Conservation (phyloP, 2,888 invertebrate genomes). For the Alitta virens region DNA sequence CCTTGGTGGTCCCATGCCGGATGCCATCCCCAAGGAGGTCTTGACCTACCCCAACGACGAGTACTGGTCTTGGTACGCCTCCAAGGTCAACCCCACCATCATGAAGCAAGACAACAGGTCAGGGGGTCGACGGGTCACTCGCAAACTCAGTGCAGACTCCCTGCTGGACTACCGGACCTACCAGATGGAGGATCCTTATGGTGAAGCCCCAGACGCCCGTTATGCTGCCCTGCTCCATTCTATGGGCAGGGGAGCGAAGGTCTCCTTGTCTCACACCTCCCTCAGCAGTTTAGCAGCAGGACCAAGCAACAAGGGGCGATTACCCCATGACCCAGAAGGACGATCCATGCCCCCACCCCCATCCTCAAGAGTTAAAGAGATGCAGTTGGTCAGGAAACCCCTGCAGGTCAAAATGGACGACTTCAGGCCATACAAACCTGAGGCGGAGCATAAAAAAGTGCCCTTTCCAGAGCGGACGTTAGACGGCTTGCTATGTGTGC, state of each 20-base stretch:
- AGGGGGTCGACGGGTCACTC: conserved; percentile 20
- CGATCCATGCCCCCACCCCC: conserved; percentile 11
- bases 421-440: conserved; percentile 45
- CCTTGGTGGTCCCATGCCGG: no score
- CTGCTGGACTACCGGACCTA: conserved; percentile 43
- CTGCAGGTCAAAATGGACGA: conserved; percentile 53
- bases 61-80: conserved; percentile 27
- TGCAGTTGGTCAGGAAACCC: conserved; percentile 51
- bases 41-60: conserved; percentile 27
- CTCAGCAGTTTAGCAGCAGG: conserved; percentile 5
- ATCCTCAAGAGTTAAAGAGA: conserved; percentile 20
- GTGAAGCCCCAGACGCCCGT: not conserved
- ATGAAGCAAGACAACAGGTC: not conserved
- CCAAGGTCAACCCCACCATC: not conserved
- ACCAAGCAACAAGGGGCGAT: conserved; percentile 1
- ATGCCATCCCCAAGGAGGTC: not conserved
- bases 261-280: conserved; percentile 13
- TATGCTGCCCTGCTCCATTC: conserved; percentile 11
- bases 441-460: conserved; percentile 40
- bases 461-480: conserved; percentile 30
- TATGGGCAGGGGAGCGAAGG: conserved; percentile 2
- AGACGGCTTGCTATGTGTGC: conserved; percentile 51
- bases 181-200: conserved; percentile 35
- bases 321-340: conserved; percentile 1
- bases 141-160: conserved; percentile 45